These are phyloP conservation scores for Sebastes hubbsi DNA, from an alignment of 2,797 vertebrate genomes.

Conservation along the genomic window DNA sequence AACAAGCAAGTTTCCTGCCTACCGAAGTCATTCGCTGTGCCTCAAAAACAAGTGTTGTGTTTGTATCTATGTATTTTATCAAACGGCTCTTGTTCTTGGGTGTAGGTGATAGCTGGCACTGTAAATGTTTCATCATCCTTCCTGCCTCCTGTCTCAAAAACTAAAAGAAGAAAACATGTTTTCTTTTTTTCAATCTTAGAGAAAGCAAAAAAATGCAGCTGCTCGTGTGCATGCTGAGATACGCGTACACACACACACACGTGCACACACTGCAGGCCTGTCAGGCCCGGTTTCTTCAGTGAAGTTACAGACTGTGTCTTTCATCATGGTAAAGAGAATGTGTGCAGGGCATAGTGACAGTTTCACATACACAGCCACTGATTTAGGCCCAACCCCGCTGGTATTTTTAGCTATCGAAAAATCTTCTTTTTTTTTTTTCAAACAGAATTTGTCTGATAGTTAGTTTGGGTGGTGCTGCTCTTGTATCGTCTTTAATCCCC, in stretches of 20 bases:
- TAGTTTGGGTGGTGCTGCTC: constrained; percentile 43
- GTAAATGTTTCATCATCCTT: constrained; percentile 72
- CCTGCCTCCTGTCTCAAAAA: constrained; percentile 43
- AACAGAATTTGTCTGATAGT: constrained; percentile 49
- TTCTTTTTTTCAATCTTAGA: constrained; percentile 27
- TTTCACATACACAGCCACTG: constrained; percentile 30
- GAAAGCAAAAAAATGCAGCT: constrained; percentile 26
- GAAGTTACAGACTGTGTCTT: constrained; percentile 53
- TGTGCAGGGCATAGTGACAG: constrained; percentile 53
- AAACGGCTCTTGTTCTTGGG: constrained; percentile 44
- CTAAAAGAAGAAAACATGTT: constrained; percentile 8
- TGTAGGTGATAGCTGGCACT: constrained; percentile 55
- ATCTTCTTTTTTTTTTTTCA: neutral
- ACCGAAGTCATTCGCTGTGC: constrained; percentile 10
- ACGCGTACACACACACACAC: constrained; percentile 2
- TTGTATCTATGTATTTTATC: constrained; percentile 37
- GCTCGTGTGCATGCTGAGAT: constrained; percentile 12
- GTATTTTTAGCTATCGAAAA: constrained; percentile 60
- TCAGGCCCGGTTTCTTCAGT: constrained; percentile 47
- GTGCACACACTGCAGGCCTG: constrained; percentile 17
- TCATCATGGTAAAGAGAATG: constrained; percentile 57
- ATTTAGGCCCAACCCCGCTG: constrained; percentile 37
- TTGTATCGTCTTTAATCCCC: constrained; percentile 40
- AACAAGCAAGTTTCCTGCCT: constrained; percentile 32
- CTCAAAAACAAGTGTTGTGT: constrained; percentile 40